phyloP scores from a whole-genome alignment of 2,113 vertebrate species.

The Pelodiscus sinensis region DNA sequence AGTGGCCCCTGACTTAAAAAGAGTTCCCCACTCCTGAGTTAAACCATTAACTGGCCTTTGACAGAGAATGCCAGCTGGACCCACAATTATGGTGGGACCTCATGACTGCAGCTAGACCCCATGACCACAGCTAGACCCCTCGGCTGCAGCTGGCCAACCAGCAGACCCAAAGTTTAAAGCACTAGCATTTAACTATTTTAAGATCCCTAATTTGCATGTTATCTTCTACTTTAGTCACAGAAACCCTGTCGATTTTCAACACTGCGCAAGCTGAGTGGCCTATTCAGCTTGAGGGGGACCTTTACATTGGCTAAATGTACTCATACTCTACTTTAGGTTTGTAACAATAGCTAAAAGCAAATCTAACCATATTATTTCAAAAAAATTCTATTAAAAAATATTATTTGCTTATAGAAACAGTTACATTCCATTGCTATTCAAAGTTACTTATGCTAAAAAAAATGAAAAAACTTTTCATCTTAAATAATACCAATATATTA shows the following conservation, averaged over 20 bases:
- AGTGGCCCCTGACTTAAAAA: too few relatives aligned
- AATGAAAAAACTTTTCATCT: not conserved
- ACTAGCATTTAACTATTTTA: too few relatives aligned
- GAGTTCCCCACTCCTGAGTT: too few relatives aligned
- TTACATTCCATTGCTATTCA: constrained; percentile 65
- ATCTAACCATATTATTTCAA: constrained; percentile 42
- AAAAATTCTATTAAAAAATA: constrained; percentile 39
- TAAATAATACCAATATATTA: constrained; percentile 31
- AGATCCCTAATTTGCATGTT: not conserved
- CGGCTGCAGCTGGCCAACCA: too few relatives aligned
- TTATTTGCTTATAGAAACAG: constrained; percentile 59
- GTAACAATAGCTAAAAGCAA: constrained; percentile 46
- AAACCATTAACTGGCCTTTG: too few relatives aligned
- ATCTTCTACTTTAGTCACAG: constrained; percentile 46
- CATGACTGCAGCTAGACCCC: too few relatives aligned
- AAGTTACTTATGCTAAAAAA: constrained; percentile 52
- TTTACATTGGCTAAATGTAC: constrained; percentile 15
- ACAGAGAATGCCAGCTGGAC: too few relatives aligned
- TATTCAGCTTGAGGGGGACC: not conserved
- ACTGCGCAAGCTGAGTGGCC: not conserved
- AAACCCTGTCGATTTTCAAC: constrained; percentile 47
- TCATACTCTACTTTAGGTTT: constrained; percentile 19
- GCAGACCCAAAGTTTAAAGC: too few relatives aligned
- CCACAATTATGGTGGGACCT: too few relatives aligned
- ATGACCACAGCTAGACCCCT: too few relatives aligned